phyloP scores from a whole-genome alignment of 2,888 invertebrate genomes.

The Oxytorus armatus region DNA sequence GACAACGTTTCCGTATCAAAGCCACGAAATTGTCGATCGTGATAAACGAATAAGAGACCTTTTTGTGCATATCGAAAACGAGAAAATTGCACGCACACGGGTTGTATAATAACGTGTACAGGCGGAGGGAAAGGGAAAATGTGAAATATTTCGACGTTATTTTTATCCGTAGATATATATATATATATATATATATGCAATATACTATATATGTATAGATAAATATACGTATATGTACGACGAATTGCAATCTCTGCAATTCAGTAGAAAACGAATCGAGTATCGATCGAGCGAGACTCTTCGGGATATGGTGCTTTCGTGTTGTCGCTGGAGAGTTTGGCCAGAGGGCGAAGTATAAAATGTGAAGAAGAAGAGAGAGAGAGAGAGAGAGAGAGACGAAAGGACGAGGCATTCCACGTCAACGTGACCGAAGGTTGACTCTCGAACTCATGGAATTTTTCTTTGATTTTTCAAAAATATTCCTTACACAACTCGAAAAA shows the following conservation, averaged over 20 bases:
- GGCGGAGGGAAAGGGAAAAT: neutral
- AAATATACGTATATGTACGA: constrained; percentile 1
- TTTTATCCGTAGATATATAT: too few species aligned
- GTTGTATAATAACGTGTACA: neutral
- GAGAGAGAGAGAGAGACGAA: constrained; percentile 18
- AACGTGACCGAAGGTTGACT: neutral
- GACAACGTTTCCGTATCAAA: constrained; percentile 1
- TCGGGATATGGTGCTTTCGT: constrained; percentile 29
- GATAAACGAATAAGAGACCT: neutral
- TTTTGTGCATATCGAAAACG: neutral
- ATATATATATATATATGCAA: neutral
- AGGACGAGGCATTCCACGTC: neutral
- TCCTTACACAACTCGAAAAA: too few species aligned
- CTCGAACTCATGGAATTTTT: too few species aligned
- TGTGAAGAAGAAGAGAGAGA: constrained; percentile 26
- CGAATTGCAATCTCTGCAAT: constrained; percentile 62
- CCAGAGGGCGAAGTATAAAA: constrained; percentile 37
- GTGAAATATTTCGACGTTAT: constrained; percentile 3
- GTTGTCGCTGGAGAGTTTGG: constrained; percentile 49
- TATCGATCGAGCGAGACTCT: constrained; percentile 73
- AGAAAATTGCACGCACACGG: constrained; percentile 2
- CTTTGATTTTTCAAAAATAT: too few species aligned
- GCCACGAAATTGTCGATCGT: neutral
- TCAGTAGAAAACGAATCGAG: constrained; percentile 76
- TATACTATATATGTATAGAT: neutral